A percentile compares a stretch with the other conserved stretches of the same genome.
These are phyloP conservation scores for Rhamnusium bicolor DNA, from an alignment of 2,888 invertebrate genomes.

Conservation along the genomic window DNA sequence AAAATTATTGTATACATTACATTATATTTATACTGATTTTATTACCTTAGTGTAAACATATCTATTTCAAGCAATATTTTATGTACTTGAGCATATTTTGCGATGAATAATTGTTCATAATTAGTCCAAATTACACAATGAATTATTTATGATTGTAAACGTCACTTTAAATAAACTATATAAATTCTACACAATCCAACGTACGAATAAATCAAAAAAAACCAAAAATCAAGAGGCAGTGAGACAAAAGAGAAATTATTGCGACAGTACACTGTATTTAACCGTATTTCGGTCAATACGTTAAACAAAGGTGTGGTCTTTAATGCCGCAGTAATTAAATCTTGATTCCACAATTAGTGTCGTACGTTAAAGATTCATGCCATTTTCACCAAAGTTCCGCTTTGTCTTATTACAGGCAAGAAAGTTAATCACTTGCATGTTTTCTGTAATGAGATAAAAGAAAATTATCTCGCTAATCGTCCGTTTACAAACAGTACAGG, in stretches of 20 bases:
- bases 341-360: slow-evolving; percentile 2
- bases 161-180: not conserved
- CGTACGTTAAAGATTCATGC: not conserved
- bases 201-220: not conserved
- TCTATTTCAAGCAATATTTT: not conserved
- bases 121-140: not conserved
- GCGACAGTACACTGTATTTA: not conserved
- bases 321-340: slow-evolving; percentile 3
- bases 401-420: not conserved
- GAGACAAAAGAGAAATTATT: slow-evolving; percentile 17
- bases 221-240: not conserved
- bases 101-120: not conserved
- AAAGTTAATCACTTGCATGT: not conserved
- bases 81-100: not conserved
- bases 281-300: slow-evolving; percentile 1
- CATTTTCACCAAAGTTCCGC: not conserved
- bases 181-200: not conserved
- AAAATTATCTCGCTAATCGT: not conserved
- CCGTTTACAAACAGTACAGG: not conserved
- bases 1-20: no score
- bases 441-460: not conserved
- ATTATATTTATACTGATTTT: no score
- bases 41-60: not conserved
- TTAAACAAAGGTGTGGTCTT: slow-evolving; percentile 13
- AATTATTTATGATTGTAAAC: not conserved